Evolutionary conservation across 2,888 invertebrate species (phyloP).

Genomic region (Notocelia uddmanniana): DNA sequence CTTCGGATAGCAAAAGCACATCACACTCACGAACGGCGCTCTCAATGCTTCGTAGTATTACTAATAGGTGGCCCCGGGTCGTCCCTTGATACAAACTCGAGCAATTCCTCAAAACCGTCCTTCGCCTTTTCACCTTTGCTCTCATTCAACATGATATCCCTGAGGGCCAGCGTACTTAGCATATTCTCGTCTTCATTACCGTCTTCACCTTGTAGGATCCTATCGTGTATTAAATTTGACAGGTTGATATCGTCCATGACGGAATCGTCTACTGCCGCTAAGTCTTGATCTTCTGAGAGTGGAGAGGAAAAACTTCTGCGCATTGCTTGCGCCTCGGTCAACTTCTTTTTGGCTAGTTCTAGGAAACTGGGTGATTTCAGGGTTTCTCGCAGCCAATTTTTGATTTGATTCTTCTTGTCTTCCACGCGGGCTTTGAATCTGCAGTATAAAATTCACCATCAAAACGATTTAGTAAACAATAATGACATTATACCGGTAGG

Average conservation of each 20-base stretch:
- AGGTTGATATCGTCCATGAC: constrained; percentile 74
- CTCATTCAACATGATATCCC: constrained; percentile 64
- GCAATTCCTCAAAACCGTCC: constrained; percentile 53
- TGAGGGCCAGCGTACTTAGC: constrained; percentile 68
- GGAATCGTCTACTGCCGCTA: constrained; percentile 62
- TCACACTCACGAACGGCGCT: not conserved
- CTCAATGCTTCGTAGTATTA: not conserved
- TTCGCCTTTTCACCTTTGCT: constrained; percentile 45
- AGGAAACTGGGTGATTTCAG: constrained; percentile 73
- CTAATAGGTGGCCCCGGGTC: not conserved
- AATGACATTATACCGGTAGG: too few species aligned
- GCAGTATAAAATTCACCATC: constrained; percentile 12
- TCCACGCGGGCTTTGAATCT: constrained; percentile 78
- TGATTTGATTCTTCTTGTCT: constrained; percentile 78
- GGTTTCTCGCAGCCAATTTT: constrained; percentile 75
- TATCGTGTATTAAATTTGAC: constrained; percentile 72
- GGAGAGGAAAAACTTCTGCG: constrained; percentile 53
- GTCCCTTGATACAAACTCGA: constrained; percentile 47
- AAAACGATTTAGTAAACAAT: too few species aligned
- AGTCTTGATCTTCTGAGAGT: constrained; percentile 48
- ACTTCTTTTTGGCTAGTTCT: constrained; percentile 73
- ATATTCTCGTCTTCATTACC: constrained; percentile 68
- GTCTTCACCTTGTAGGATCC: constrained; percentile 66
- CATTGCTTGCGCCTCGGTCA: constrained; percentile 64
- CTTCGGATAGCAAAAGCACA: not conserved